Evolutionary conservation across 2,113 vertebrate genomes (phyloP).

Genomic region (Melanerpes formicivorus): DNA sequence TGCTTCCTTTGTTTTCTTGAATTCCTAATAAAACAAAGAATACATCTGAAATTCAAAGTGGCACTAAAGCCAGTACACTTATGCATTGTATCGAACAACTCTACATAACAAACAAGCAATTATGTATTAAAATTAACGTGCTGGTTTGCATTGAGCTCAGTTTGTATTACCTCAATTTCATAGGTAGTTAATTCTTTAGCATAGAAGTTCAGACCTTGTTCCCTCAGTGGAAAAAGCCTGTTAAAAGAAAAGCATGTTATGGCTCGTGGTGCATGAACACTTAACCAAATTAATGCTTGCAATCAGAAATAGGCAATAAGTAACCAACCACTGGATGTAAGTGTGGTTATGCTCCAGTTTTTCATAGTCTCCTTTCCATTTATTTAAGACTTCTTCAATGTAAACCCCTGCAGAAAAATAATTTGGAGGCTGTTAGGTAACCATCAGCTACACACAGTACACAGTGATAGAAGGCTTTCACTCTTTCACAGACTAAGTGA

Average conservation of each 20-base stretch:
- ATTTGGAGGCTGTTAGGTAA: constrained; percentile 31
- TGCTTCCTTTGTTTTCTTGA: constrained; percentile 96
- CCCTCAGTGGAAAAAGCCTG: constrained; percentile 97
- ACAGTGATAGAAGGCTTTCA: neutral
- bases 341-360: constrained; percentile 98
- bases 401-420: constrained; percentile 86
- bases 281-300: constrained; percentile 19
- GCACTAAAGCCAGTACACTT: neutral
- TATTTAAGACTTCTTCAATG: constrained; percentile 95
- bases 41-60: neutral
- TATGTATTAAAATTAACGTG: neutral
- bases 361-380: constrained; percentile 97
- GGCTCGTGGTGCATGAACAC: neutral
- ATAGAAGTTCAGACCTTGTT: constrained; percentile 98
- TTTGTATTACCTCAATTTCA: constrained; percentile 92
- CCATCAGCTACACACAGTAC: neutral
- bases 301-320: constrained; percentile 40
- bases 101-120: neutral
- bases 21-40: constrained; percentile 83
- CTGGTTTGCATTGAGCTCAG: neutral
- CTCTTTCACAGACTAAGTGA: neutral
- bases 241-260: constrained; percentile 34
- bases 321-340: constrained; percentile 96
- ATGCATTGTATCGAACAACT: neutral
- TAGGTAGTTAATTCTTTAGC: constrained; percentile 98